These are phyloP conservation scores for Seira ritae DNA, from an alignment of 2,888 invertebrate species.

Conservation along the genomic window DNA sequence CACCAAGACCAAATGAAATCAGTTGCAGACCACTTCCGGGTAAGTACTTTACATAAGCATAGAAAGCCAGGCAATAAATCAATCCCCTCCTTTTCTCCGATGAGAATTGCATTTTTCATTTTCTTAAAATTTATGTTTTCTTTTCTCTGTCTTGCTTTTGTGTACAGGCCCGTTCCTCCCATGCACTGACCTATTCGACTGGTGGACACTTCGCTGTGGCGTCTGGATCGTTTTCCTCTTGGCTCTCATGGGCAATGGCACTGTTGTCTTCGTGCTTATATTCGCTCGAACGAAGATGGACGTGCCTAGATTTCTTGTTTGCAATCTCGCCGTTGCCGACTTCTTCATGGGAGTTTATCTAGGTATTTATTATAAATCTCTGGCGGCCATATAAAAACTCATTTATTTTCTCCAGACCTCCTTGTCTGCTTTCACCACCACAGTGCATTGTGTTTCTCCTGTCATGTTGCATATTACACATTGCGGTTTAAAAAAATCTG, in stretches of 20 bases:
- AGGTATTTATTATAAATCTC: conserved; percentile 80
- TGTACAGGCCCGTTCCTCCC: conserved; percentile 92
- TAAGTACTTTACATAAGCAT: conserved; percentile 73
- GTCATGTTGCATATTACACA: not conserved
- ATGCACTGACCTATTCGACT: conserved; percentile 96
- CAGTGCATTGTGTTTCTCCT: not conserved
- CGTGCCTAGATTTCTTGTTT: conserved; percentile 96
- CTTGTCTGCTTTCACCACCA: not conserved
- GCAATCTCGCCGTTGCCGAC: conserved; percentile 97
- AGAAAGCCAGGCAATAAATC: conserved; percentile 12
- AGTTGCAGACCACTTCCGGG: conserved; percentile 91
- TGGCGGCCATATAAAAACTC: not conserved
- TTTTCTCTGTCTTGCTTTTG: conserved; percentile 28
- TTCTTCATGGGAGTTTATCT: conserved; percentile 98
- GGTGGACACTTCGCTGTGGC: conserved; percentile 97
- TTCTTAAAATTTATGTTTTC: not conserved
- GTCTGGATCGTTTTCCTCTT: conserved; percentile 98
- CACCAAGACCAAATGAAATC: conserved; percentile 75
- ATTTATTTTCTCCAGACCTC: conserved; percentile 15
- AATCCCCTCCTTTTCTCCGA: not conserved
- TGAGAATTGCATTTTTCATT: not conserved
- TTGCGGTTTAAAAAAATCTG: not conserved
- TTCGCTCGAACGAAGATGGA: conserved; percentile 96
- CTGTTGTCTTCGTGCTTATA: conserved; percentile 94
- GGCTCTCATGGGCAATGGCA: conserved; percentile 96